A percentile compares a stretch with the other conserved stretches of the same genome.
These are phyloP conservation scores for Chaenogobius annularis DNA, from an alignment of 2,113 vertebrate species.

Conservation along the genomic window DNA sequence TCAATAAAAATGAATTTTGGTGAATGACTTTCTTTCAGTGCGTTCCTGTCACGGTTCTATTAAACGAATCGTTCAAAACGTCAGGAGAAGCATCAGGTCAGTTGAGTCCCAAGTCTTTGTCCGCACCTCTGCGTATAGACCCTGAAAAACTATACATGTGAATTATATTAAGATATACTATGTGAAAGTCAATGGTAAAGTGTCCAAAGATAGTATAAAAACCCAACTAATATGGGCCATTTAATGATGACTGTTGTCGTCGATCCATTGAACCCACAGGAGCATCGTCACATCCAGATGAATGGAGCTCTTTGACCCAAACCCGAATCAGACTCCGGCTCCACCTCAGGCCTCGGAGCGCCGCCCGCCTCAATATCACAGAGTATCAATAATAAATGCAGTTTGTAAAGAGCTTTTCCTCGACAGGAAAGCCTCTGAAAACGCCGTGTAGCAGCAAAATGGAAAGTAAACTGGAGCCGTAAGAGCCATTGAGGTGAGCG, in stretches of 20 bases:
- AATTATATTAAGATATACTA: no score
- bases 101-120: no score
- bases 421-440: conserved; percentile 45
- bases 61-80: no score
- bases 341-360: background rate
- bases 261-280: conserved; percentile 49
- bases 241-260: background rate
- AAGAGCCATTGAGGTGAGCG: conserved; percentile 54
- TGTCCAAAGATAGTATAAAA: no score
- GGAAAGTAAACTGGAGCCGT: conserved; percentile 47
- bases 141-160: no score
- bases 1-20: no score
- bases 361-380: conserved; percentile 56
- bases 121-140: no score
- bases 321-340: conserved; percentile 23
- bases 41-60: no score
- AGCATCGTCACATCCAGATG: conserved; percentile 17
- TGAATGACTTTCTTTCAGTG: no score
- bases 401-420: conserved; percentile 57
- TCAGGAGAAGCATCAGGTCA: no score
- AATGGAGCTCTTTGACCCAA: conserved; percentile 35
- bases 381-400: conserved; percentile 66
- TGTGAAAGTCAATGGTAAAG: no score
- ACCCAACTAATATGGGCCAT: background rate
- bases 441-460: conserved; percentile 55